phyloP scores from a whole-genome alignment of 1,140 invertebrate species.

The Bradysia coprophila region DNA sequence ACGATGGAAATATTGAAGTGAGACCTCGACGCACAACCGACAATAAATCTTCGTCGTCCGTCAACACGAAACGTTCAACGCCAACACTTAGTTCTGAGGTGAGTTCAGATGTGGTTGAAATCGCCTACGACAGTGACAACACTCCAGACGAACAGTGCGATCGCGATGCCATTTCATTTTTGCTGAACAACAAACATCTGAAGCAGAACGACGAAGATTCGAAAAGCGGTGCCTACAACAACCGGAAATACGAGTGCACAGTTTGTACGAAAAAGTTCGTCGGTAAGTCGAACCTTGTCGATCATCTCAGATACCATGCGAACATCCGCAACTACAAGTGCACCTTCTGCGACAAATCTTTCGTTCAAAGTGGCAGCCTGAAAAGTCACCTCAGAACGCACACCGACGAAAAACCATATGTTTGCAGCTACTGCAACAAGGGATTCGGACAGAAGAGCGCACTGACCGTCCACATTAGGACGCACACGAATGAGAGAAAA shows the following conservation, averaged over 20 bases:
- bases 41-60: too few species aligned
- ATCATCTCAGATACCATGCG: conserved; percentile 26
- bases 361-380: conserved; percentile 34
- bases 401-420: conserved; percentile 42
- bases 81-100: too few species aligned
- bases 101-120: too few species aligned
- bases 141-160: too few species aligned
- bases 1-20: too few species aligned
- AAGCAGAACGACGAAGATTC: background rate
- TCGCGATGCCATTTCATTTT: background rate
- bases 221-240: conserved; percentile 13
- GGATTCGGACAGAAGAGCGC: conserved; percentile 22
- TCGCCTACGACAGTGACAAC: too few species aligned
- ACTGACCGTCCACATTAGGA: conserved; percentile 6
- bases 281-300: conserved; percentile 33
- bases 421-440: conserved; percentile 34
- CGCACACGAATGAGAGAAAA: conserved; percentile 30
- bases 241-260: conserved; percentile 32
- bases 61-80: too few species aligned
- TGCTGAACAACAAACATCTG: background rate
- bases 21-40: too few species aligned
- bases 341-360: conserved; percentile 26
- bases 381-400: conserved; percentile 35
- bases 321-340: conserved; percentile 34
- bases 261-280: conserved; percentile 30